Percentiles rank a stretch among this genome's conserved stretches.
Conservation (phyloP, 2,888 invertebrate genomes). For the Standfussiana lucernea region DNA sequence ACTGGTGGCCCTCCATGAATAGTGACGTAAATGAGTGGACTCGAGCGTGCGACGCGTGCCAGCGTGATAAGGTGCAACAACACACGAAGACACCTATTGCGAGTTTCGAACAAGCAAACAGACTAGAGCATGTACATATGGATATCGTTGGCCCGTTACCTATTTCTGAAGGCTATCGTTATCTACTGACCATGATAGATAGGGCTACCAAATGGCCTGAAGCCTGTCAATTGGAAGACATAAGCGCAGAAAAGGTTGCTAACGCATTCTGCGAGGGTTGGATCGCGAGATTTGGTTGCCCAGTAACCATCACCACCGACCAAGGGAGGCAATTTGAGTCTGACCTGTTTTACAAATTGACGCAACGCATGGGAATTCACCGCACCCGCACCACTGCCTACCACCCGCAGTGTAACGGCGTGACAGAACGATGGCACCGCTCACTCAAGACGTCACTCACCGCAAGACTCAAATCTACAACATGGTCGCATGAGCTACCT, state of each 20-base stretch:
- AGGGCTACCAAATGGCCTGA: conserved; percentile 3
- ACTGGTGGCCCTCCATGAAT: conserved; percentile 19
- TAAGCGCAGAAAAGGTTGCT: neutral
- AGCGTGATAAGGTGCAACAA: conserved; percentile 1
- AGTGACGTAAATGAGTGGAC: conserved; percentile 1
- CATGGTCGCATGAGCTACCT: no score
- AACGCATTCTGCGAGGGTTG: neutral
- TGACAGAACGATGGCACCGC: no score
- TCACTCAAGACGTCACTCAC: no score
- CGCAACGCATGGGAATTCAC: conserved; percentile 5
- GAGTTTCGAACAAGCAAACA: neutral
- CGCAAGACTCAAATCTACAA: no score
- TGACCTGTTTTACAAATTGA: neutral
- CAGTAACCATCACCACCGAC: conserved; percentile 6
- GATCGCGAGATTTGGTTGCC: neutral
- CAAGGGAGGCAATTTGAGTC: conserved; percentile 7
- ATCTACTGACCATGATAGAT: conserved; percentile 5
- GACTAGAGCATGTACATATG: neutral
- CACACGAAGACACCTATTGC: neutral
- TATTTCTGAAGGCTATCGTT: conserved; percentile 1
- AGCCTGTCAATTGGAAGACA: neutral
- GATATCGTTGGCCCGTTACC: conserved; percentile 6
- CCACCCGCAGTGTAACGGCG: conserved; percentile 14
- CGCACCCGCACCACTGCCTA: conserved; percentile 9
- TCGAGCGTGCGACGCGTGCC: neutral